These are phyloP conservation scores for Nomada hirtipes DNA, from an alignment of 2,888 invertebrate genomes.

Conservation along the genomic window DNA sequence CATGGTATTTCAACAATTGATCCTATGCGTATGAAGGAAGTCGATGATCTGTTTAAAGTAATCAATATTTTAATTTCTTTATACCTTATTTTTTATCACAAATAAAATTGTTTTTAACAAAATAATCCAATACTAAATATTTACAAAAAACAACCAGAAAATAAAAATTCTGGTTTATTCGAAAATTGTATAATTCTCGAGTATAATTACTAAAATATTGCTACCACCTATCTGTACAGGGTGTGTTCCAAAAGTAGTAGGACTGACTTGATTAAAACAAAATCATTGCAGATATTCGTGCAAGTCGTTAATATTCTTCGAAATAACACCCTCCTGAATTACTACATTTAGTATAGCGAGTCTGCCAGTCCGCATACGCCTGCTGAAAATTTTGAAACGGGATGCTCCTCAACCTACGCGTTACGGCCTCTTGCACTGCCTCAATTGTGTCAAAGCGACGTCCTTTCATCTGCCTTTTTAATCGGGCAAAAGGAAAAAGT, in stretches of 20 bases:
- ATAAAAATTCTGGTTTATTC: no score
- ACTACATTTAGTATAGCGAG: constrained; percentile 5
- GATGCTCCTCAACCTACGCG: constrained; percentile 8
- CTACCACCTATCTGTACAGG: neutral
- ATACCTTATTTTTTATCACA: neutral
- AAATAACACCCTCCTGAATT: constrained; percentile 18
- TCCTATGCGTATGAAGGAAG: constrained; percentile 78
- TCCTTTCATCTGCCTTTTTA: neutral
- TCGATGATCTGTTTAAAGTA: constrained; percentile 85
- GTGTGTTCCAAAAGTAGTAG: constrained; percentile 11
- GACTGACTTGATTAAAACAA: constrained; percentile 15
- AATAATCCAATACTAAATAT: no score
- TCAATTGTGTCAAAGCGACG: no score
- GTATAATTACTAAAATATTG: no score
- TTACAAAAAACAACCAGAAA: no score
- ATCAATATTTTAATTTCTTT: neutral
- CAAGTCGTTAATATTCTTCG: constrained; percentile 22
- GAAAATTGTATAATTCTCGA: no score
- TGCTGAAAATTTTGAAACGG: constrained; percentile 18
- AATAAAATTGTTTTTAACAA: no score
- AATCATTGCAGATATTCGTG: constrained; percentile 18
- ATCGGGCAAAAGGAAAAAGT: neutral
- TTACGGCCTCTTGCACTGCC: neutral
- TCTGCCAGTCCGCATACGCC: constrained; percentile 16
- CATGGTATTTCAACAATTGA: constrained; percentile 74